Conservation (phyloP, 2,888 invertebrate genomes). For the Platypus cylindrus region DNA sequence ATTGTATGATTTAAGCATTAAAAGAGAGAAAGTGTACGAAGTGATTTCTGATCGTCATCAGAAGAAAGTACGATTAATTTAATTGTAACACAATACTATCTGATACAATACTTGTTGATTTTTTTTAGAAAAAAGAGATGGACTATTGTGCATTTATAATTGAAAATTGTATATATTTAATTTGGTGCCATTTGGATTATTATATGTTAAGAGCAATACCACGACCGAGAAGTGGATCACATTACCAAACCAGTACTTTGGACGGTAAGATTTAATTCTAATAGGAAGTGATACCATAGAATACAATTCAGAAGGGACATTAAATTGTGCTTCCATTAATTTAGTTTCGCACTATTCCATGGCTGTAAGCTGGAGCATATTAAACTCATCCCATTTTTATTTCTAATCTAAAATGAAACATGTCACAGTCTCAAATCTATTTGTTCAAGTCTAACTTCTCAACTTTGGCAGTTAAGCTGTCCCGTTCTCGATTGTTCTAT, state of each 20-base stretch:
- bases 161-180: slow-evolving; percentile 57
- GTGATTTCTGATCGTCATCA: slow-evolving; percentile 40
- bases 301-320: too few species aligned
- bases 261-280: slow-evolving; percentile 22
- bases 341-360: too few species aligned
- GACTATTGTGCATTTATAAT: slow-evolving; percentile 52
- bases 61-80: slow-evolving; percentile 29
- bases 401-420: too few species aligned
- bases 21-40: slow-evolving; percentile 33
- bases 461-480: too few species aligned
- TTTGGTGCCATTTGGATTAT: slow-evolving; percentile 66
- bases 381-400: too few species aligned
- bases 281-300: too few species aligned
- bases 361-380: too few species aligned
- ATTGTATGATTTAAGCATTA: slow-evolving; percentile 24
- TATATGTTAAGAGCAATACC: slow-evolving; percentile 52
- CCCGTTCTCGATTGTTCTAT: too few species aligned
- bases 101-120: background rate
- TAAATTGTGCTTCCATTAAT: too few species aligned
- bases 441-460: too few species aligned
- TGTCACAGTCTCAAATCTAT: too few species aligned
- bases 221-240: slow-evolving; percentile 26
- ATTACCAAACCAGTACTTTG: too few species aligned
- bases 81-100: background rate
- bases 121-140: slow-evolving; percentile 40